Evolutionary conservation across 2,113 vertebrate genomes (phyloP).

Genomic region (Scytalopus superciliaris): DNA sequence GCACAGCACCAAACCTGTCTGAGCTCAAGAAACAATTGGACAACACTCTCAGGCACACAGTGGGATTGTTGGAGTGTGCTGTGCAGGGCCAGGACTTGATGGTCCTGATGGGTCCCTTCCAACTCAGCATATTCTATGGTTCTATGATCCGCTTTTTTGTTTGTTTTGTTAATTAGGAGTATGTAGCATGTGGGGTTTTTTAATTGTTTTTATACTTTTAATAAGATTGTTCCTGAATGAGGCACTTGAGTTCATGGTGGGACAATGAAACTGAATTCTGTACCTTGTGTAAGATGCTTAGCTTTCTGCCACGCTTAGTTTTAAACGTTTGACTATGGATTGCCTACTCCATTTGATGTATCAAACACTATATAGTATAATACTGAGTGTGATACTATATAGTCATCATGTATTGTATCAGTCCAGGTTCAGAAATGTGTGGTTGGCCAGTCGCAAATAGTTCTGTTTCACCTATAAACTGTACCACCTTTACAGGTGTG

Average conservation of each 20-base stretch:
- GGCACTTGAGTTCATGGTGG: conserved; percentile 51
- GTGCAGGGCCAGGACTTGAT: background rate
- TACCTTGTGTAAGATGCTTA: conserved; percentile 58
- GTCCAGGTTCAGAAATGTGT: conserved; percentile 76
- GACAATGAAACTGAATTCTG: conserved; percentile 50
- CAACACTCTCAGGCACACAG: background rate
- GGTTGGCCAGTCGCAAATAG: conserved; percentile 74
- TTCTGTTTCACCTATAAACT: conserved; percentile 76
- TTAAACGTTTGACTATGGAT: conserved; percentile 68
- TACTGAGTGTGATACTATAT: conserved; percentile 21
- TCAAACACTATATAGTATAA: conserved; percentile 64
- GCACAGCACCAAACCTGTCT: background rate
- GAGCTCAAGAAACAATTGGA: background rate
- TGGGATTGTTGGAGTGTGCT: background rate
- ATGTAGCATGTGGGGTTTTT: conserved; percentile 40
- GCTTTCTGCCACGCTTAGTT: conserved; percentile 70
- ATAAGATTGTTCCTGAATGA: conserved; percentile 64
- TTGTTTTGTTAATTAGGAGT: background rate
- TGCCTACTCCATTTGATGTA: conserved; percentile 76
- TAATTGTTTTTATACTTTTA: conserved; percentile 63
- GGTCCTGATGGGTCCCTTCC: background rate
- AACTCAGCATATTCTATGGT: background rate
- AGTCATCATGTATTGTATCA: conserved; percentile 67
- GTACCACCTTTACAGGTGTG: conserved; percentile 70
- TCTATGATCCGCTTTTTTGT: background rate